Percentiles rank a stretch among this genome's conserved stretches.
Evolutionary conservation across 2,797 vertebrate species (phyloP).

Genomic region (Nothura maculosa): DNA sequence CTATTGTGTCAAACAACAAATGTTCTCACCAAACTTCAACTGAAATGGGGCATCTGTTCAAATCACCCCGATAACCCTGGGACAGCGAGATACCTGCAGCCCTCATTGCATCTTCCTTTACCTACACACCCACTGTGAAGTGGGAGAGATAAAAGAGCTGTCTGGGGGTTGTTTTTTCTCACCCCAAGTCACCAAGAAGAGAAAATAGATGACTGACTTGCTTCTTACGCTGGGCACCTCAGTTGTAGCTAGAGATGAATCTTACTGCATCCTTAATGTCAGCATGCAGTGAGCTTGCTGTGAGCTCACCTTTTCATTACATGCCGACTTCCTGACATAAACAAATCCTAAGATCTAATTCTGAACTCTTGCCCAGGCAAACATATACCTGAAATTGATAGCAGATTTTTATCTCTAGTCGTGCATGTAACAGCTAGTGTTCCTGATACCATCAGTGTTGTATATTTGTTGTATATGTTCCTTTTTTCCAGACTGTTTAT

Average conservation of each 20-base stretch:
- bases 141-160: not conserved
- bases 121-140: not conserved
- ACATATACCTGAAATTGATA: not conserved
- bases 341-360: not conserved
- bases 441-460: not conserved
- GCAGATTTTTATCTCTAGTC: not conserved
- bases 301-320: not conserved
- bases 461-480: not conserved
- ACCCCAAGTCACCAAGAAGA: not conserved
- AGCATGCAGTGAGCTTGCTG: not conserved
- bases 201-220: not conserved
- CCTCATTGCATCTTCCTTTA: not conserved
- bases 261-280: not conserved
- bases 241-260: not conserved
- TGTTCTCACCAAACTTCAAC: conserved; percentile 6
- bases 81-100: not conserved
- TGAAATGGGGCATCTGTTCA: not conserved
- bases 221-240: not conserved
- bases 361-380: not conserved
- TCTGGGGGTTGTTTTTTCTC: not conserved
- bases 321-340: not conserved
- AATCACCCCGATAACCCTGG: not conserved
- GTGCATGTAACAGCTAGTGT: not conserved
- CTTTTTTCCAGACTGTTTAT: conserved; percentile 90
- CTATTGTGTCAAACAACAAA: not conserved